These are phyloP conservation scores for Paraescarpia echinospica DNA, from an alignment of 1,140 invertebrate genomes.

Conservation along the genomic window DNA sequence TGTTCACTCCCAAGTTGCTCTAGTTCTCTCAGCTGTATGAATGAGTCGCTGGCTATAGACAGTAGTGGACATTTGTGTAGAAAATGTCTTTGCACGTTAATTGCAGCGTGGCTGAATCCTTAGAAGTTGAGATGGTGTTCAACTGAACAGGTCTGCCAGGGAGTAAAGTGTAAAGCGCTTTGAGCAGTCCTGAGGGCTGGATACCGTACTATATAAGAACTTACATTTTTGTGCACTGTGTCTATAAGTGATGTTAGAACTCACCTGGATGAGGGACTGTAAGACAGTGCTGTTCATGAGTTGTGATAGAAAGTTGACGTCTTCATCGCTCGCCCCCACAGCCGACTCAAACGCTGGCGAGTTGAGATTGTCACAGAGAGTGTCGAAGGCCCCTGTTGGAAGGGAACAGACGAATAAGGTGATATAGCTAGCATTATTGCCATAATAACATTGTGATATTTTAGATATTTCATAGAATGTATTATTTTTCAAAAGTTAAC, in stretches of 20 bases:
- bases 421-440: not conserved
- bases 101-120: no score
- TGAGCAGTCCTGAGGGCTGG: no score
- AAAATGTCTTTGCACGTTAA: no score
- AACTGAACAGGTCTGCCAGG: not conserved
- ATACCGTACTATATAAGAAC: no score
- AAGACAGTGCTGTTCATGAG: not conserved
- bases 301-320: not conserved
- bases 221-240: no score
- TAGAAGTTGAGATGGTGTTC: not conserved
- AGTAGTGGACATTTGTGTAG: not conserved
- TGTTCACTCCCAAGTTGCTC: no score
- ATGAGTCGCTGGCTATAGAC: not conserved
- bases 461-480: no score
- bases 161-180: not conserved
- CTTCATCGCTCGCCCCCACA: conserved; percentile 3
- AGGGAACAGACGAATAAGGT: not conserved
- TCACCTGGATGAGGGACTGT: conserved; percentile 12
- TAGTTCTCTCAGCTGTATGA: no score
- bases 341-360: conserved; percentile 15
- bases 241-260: not conserved
- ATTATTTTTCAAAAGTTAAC: no score
- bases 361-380: conserved; percentile 10
- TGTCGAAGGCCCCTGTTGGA: conserved; percentile 10
- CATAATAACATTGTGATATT: no score